Percentiles rank a stretch among this genome's conserved stretches.
These are phyloP conservation scores for Metallyticus violacea DNA, from an alignment of 2,888 invertebrate species.

Conservation along the genomic window DNA sequence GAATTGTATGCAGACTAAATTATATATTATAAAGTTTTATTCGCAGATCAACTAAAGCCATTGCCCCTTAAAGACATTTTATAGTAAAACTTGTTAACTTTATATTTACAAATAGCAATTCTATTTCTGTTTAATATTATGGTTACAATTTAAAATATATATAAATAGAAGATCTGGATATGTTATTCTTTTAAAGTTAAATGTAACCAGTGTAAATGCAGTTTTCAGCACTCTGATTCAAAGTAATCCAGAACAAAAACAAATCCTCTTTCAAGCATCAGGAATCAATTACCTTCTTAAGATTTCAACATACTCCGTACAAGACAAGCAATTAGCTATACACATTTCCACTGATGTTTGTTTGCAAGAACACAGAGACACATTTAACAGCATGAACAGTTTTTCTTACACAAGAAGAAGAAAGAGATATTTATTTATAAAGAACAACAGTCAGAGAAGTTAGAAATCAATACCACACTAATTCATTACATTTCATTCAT, in stretches of 20 bases:
- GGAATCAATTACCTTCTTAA: not conserved
- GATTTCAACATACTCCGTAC: not conserved
- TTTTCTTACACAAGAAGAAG: not conserved
- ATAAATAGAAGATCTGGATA: not conserved
- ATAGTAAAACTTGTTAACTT: not conserved
- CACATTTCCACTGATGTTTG: not conserved
- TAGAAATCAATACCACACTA: slow-evolving; percentile 1
- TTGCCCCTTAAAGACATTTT: not conserved
- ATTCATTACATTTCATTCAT: slow-evolving; percentile 5
- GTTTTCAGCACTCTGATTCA: not conserved
- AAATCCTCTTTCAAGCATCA: not conserved
- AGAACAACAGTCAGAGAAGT: slow-evolving; percentile 12
- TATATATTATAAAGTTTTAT: not conserved
- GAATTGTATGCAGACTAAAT: not conserved
- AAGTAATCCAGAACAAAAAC: not conserved
- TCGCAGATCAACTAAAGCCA: not conserved
- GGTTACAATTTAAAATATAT: not conserved
- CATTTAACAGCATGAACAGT: slow-evolving; percentile 12
- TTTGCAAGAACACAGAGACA: slow-evolving; percentile 17
- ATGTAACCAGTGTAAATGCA: not conserved
- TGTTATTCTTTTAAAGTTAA: slow-evolving; percentile 5
- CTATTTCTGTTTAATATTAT: not conserved
- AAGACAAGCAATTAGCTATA: slow-evolving; percentile 8
- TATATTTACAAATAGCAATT: not conserved
- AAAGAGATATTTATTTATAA: slow-evolving; percentile 17